Conservation (phyloP, 2,797 vertebrate species). For the Falco rusticolus region DNA sequence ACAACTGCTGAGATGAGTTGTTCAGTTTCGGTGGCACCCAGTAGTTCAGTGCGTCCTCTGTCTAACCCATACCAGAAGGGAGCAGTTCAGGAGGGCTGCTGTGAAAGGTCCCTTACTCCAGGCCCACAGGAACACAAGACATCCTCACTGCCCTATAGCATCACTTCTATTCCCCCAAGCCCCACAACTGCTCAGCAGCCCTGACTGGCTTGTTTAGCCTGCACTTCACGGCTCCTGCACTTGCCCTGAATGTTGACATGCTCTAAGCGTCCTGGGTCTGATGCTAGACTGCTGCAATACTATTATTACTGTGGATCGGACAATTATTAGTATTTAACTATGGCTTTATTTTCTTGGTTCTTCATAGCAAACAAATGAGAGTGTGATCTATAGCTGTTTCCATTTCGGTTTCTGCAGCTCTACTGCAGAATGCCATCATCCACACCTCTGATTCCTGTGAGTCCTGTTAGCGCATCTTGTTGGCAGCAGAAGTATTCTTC, state of each 20-base stretch:
- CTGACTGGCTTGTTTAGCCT: not conserved
- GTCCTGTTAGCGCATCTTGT: slow-evolving; percentile 67
- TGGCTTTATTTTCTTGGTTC: not conserved
- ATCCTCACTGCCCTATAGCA: not conserved
- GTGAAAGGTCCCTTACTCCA: not conserved
- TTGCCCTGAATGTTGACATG: not conserved
- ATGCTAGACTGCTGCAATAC: not conserved
- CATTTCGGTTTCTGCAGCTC: not conserved
- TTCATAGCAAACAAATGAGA: not conserved
- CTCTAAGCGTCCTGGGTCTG: not conserved
- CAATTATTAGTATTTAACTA: not conserved
- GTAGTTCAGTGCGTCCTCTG: not conserved
- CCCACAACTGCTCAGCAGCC: not conserved
- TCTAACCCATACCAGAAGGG: not conserved
- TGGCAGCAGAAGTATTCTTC: slow-evolving; percentile 64
- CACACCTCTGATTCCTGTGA: slow-evolving; percentile 63
- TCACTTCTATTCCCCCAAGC: accelerated
- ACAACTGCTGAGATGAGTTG: not conserved
- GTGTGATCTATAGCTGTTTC: slow-evolving; percentile 9
- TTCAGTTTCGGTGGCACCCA: not conserved
- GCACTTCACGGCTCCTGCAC: not conserved
- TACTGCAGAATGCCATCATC: slow-evolving; percentile 58
- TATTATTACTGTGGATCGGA: not conserved
- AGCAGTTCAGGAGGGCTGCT: not conserved
- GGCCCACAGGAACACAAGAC: not conserved